phyloP scores from a whole-genome alignment of 2,888 invertebrate species.

The Eudasyphora cyanicolor region DNA sequence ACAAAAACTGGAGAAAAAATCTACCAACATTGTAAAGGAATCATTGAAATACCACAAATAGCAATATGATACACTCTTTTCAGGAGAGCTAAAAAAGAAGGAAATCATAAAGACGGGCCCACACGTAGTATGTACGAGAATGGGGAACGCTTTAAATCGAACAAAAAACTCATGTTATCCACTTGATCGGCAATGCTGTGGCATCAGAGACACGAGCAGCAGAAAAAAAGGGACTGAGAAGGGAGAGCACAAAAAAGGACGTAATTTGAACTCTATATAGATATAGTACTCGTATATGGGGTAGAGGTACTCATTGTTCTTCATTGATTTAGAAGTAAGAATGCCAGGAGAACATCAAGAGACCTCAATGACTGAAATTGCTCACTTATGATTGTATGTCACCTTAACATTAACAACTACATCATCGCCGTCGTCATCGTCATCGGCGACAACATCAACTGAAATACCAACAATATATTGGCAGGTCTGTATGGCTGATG shows the following conservation, averaged over 20 bases:
- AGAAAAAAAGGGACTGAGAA: constrained; percentile 26
- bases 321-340: not conserved
- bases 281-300: no score
- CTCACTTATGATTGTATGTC: constrained; percentile 63
- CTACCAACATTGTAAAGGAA: constrained; percentile 30
- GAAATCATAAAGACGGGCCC: not conserved
- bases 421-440: constrained; percentile 11
- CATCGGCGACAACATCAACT: not conserved
- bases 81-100: not conserved
- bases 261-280: constrained; percentile 33
- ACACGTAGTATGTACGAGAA: not conserved
- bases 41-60: constrained; percentile 31
- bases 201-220: not conserved
- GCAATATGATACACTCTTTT: constrained; percentile 27
- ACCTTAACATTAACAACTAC: constrained; percentile 58
- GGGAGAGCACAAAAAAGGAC: constrained; percentile 24
- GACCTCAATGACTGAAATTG: constrained; percentile 53
- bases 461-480: no score
- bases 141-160: not conserved
- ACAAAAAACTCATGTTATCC: constrained; percentile 52
- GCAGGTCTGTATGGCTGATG: not conserved
- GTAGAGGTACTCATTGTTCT: not conserved
- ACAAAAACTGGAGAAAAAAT: not conserved
- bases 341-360: constrained; percentile 25
- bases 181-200: constrained; percentile 39